Evolutionary conservation across 2,113 vertebrate genomes (phyloP), one percentile per base, ranked within the genome.

Genomic region (Sprattus sprattus): DNA sequence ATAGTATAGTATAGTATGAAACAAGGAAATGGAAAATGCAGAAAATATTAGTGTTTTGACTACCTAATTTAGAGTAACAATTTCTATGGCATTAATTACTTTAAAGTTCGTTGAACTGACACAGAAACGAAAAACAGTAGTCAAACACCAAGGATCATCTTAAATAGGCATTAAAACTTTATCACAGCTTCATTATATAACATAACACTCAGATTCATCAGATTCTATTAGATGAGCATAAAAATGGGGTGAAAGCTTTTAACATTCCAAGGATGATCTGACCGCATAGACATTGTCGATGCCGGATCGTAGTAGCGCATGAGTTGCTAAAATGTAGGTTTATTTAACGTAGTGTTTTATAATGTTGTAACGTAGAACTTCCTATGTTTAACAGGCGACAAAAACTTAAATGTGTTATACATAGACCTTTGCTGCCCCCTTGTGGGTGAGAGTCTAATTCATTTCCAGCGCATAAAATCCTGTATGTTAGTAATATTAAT

Each of bases 361-460:
- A n/a, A n/a, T n/a, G n/a, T n/a, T n/a, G n/a, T n/a, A 28, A 67
- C n/a, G 20, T 22, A 8, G 39, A 2, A 1, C 39, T 39, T 39
- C 39, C 39, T 13, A 67, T 28, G 1, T 25, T 1, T 16, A 15
- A 57, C 52, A 57, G 60, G 25, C 11, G 1, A 13, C 3, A 15
- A 39, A 16, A 15, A 39, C 32, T 15, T 2, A 78, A 78, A 78
- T 78, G 2, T 5, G 71, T 39, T 32, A 22, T 18, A 28, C 50
- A 46, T 87, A 45, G 39, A 22, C 18, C 5, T 82, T 80, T 88
- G 85, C 89, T 86, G 81, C 71, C 89, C 82, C 45, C 86, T 87
- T n/a, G 84, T 86, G 89, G 87, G 32, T 45, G 20, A n/a, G 2
- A 10, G 11, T 67, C 15, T 78, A 78, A 78, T 78, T 32, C 1